phyloP scores from a whole-genome alignment of 2,888 invertebrate species.

The Cephus rjabovi region DNA sequence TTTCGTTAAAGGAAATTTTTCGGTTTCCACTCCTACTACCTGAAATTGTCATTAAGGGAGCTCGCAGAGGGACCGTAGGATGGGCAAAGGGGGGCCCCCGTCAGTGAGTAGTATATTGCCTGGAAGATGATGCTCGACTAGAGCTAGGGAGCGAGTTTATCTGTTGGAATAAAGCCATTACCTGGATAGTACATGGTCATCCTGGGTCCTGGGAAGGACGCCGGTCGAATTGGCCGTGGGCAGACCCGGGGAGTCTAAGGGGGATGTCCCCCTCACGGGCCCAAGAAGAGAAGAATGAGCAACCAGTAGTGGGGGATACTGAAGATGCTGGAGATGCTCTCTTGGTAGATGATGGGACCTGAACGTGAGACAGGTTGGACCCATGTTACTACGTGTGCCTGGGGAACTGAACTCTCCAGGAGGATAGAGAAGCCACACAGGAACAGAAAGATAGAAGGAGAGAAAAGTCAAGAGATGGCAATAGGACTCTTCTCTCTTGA shows the following conservation, averaged over 20 bases:
- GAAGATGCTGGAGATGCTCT: constrained; percentile 14
- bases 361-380: background rate
- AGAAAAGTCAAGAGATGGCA: constrained; percentile 2
- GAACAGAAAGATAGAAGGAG: background rate
- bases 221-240: constrained; percentile 35
- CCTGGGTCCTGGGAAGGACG: constrained; percentile 41
- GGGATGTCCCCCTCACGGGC: constrained; percentile 6
- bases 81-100: constrained; percentile 9
- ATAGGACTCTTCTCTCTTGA: background rate
- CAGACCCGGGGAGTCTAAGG: constrained; percentile 18
- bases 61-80: constrained; percentile 12
- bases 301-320: constrained; percentile 17
- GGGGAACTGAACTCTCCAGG: background rate
- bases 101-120: constrained; percentile 21
- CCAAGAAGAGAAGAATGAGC: constrained; percentile 17
- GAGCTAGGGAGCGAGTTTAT: constrained; percentile 23
- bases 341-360: constrained; percentile 12
- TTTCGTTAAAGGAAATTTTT: constrained; percentile 33
- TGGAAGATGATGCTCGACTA: constrained; percentile 22
- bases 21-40: constrained; percentile 45
- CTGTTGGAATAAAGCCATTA: constrained; percentile 49
- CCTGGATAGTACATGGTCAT: constrained; percentile 42
- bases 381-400: background rate
- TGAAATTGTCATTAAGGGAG: constrained; percentile 47
- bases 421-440: background rate